These are phyloP conservation scores for Dipus sagitta DNA, from an alignment of 2,797 vertebrate species.

Conservation along the genomic window DNA sequence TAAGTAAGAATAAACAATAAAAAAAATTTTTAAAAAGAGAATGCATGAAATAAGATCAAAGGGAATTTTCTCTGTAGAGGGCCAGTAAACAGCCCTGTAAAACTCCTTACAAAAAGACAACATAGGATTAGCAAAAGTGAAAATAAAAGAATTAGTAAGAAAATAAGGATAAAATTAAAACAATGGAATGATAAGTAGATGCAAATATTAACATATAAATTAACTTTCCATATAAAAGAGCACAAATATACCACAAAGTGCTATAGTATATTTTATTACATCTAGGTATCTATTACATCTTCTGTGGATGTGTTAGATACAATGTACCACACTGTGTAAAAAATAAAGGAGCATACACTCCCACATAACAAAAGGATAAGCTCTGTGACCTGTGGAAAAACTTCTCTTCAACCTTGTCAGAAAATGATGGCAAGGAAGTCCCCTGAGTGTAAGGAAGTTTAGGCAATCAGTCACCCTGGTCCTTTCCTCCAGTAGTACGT, in stretches of 20 bases:
- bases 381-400: background rate
- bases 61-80: background rate
- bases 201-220: background rate
- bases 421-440: background rate
- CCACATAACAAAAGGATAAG: background rate
- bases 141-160: background rate
- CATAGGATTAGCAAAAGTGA: background rate
- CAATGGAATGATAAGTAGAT: background rate
- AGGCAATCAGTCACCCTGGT: fast-evolving
- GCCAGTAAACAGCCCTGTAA: background rate
- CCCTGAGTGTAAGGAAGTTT: background rate
- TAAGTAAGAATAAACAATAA: too few species aligned
- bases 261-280: background rate
- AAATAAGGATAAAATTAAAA: background rate
- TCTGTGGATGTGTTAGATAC: background rate
- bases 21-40: too few species aligned
- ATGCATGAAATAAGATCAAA: background rate
- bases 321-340: too few species aligned
- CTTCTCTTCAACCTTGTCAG: background rate
- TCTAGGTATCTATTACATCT: too few species aligned
- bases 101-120: background rate
- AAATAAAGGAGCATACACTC: background rate
- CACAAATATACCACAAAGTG: background rate
- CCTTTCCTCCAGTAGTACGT: too few species aligned
- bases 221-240: background rate